Conservation (phyloP, 2,113 vertebrate genomes). For the Vidua chalybeata region DNA sequence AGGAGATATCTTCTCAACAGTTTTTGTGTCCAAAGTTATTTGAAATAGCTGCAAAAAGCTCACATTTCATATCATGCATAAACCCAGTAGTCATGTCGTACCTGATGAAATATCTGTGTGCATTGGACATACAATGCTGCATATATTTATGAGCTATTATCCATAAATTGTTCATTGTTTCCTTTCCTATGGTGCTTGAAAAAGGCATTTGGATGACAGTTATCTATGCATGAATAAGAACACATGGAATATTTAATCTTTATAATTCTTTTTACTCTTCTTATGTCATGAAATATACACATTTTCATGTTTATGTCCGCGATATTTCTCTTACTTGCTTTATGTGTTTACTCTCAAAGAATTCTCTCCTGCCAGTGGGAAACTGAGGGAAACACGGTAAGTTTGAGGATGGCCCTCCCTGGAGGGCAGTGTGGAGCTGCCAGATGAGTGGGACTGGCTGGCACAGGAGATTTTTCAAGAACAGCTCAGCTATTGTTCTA, state of each 20-base stretch:
- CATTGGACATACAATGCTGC: not conserved
- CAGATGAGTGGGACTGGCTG: not conserved
- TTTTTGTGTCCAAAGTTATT: constrained; percentile 32
- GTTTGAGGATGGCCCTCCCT: not conserved
- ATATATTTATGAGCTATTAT: constrained; percentile 33
- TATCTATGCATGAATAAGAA: not conserved
- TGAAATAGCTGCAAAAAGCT: constrained; percentile 14
- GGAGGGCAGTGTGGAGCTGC: constrained; percentile 58
- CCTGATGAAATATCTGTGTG: not conserved
- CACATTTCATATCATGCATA: not conserved
- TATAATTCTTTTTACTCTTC: not conserved
- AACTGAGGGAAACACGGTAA: not conserved
- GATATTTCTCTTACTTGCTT: not conserved
- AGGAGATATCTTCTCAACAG: constrained; percentile 20
- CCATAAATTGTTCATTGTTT: constrained; percentile 44
- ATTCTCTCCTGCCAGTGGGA: not conserved
- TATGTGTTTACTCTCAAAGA: not conserved
- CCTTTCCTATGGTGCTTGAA: not conserved
- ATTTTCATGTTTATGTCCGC: not conserved
- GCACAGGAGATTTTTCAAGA: not conserved
- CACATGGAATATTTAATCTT: constrained; percentile 4
- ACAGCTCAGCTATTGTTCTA: constrained; percentile 24
- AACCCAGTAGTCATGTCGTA: not conserved
- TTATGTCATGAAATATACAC: not conserved
- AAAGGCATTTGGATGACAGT: not conserved